Conservation (phyloP, 2,797 vertebrate species). For the Sebastes reedi region DNA sequence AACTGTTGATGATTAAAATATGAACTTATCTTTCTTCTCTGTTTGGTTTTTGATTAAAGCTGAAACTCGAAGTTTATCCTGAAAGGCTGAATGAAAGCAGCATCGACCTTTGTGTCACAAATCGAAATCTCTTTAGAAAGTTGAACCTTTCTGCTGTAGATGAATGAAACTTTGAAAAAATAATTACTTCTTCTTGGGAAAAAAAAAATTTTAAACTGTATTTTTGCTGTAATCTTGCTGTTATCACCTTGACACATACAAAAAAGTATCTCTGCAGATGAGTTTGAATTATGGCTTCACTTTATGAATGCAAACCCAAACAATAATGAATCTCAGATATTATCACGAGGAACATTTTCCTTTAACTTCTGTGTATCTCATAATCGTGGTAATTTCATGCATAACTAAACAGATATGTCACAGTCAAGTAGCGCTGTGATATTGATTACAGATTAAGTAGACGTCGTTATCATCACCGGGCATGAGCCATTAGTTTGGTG, state of each 20-base stretch:
- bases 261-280: background rate
- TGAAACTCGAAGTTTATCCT: background rate
- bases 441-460: slow-evolving; percentile 45
- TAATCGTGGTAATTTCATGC: slow-evolving; percentile 60
- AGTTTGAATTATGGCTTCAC: background rate
- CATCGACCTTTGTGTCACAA: background rate
- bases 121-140: background rate
- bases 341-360: slow-evolving; percentile 15
- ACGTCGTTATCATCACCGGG: slow-evolving; percentile 18
- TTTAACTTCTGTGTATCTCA: slow-evolving; percentile 20
- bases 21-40: background rate
- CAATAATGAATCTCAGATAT: slow-evolving; percentile 2
- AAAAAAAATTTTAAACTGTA: background rate
- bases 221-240: background rate
- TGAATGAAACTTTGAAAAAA: background rate
- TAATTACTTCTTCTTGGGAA: background rate
- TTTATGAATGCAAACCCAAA: slow-evolving; percentile 27
- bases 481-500: slow-evolving; percentile 39
- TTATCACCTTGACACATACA: slow-evolving; percentile 1
- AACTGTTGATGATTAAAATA: background rate
- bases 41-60: slow-evolving; percentile 15
- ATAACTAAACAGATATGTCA: slow-evolving; percentile 39
- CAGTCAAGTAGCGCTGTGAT: background rate
- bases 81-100: background rate
- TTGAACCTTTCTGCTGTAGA: background rate